phyloP scores from a whole-genome alignment of 2,113 vertebrate species.

The Hippocampus zosterae region DNA sequence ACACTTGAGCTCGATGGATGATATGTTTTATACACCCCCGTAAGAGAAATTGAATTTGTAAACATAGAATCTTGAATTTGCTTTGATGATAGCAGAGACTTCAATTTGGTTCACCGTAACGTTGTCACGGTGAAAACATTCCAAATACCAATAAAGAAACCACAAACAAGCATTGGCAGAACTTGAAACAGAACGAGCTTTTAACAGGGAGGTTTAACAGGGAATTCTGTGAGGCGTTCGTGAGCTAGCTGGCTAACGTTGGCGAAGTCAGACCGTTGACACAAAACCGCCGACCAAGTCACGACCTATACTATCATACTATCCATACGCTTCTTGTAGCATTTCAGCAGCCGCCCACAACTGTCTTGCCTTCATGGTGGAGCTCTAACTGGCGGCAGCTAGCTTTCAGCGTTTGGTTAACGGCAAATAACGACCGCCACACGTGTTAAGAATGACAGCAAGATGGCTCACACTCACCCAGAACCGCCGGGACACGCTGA shows the following conservation, averaged over 20 bases:
- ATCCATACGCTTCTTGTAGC: not conserved
- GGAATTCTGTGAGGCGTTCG: not conserved
- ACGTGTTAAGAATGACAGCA: slow-evolving; percentile 63
- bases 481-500: slow-evolving; percentile 72
- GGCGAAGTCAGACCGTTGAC: slow-evolving; percentile 42
- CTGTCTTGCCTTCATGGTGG: not conserved
- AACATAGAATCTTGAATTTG: too few relatives aligned
- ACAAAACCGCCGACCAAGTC: not conserved
- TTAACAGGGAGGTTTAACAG: too few relatives aligned
- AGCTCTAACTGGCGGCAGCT: not conserved
- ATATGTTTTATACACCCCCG: too few relatives aligned
- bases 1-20: too few relatives aligned
- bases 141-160: not conserved
- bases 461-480: slow-evolving; percentile 63
- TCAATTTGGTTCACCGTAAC: not conserved
- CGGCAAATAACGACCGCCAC: slow-evolving; percentile 40
- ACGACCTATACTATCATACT: not conserved
- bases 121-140: not conserved
- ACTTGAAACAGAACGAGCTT: not conserved
- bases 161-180: not conserved
- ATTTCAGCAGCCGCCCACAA: not conserved
- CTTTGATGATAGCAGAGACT: not conserved
- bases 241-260: slow-evolving; percentile 38
- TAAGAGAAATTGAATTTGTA: too few relatives aligned
- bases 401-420: slow-evolving; percentile 34